Conservation (phyloP, 2,797 vertebrate genomes). For the Glossophaga mutica region DNA sequence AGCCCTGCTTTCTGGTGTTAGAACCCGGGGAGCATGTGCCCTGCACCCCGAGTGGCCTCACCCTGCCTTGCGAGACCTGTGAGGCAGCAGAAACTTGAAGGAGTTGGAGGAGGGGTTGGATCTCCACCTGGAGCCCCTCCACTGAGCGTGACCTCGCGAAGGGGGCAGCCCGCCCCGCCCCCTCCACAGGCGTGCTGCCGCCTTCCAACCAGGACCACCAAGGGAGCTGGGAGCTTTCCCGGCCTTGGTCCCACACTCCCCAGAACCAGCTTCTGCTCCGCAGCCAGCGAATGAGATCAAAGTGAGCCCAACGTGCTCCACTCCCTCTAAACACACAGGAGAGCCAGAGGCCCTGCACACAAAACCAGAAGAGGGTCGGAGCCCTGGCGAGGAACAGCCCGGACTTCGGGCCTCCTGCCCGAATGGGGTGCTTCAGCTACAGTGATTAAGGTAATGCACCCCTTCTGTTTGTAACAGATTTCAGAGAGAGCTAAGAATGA, state of each 20-base stretch:
- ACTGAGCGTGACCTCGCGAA: not conserved
- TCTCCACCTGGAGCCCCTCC: not conserved
- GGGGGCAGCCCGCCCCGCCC: not conserved
- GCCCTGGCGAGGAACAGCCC: not conserved
- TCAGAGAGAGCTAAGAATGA: not conserved
- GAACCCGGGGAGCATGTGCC: not conserved
- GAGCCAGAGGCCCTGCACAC: not conserved
- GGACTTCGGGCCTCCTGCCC: not conserved
- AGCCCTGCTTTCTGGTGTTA: not conserved
- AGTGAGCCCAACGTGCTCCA: not conserved
- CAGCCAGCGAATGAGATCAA: not conserved
- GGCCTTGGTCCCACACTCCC: not conserved
- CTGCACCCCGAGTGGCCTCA: not conserved
- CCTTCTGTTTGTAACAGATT: not conserved
- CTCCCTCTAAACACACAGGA: not conserved
- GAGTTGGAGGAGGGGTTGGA: not conserved
- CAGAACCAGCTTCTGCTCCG: not conserved
- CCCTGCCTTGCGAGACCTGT: not conserved
- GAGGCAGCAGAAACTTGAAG: not conserved
- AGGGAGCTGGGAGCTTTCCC: no score
- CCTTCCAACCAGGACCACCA: not conserved
- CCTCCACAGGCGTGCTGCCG: not conserved
- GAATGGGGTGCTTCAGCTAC: not conserved
- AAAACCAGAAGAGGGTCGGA: not conserved
- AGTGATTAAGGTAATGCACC: not conserved